phyloP scores from a whole-genome alignment of 2,797 vertebrate genomes.

The Phalanger gymnotis region DNA sequence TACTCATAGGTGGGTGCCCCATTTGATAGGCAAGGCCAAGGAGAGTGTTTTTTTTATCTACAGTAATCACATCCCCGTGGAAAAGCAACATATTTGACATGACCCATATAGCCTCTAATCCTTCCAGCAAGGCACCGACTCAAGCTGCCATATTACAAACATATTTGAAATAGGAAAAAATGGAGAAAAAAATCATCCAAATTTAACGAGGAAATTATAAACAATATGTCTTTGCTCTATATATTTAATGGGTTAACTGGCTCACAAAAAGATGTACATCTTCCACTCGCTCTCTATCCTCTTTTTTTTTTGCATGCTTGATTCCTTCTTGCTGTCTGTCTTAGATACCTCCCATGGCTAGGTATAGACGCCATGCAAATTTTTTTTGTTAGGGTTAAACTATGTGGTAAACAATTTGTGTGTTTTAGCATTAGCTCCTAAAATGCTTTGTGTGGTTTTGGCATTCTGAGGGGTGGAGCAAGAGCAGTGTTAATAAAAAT shows the following conservation, averaged over 20 bases:
- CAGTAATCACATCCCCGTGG: constrained; percentile 55
- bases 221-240: constrained; percentile 7
- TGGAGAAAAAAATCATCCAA: constrained; percentile 11
- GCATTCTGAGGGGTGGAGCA: constrained; percentile 39
- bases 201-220: constrained; percentile 27
- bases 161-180: background rate
- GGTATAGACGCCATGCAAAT: background rate
- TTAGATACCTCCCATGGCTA: constrained; percentile 5
- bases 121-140: constrained; percentile 52
- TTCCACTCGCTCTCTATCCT: constrained; percentile 15
- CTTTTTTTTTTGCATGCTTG: background rate
- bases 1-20: background rate
- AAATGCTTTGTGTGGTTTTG: background rate
- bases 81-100: background rate
- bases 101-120: constrained; percentile 39
- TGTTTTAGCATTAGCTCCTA: constrained; percentile 16
- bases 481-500: background rate
- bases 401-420: background rate
- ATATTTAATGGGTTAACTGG: constrained; percentile 53
- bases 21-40: constrained; percentile 46
- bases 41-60: constrained; percentile 48
- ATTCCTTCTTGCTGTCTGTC: constrained; percentile 24
- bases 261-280: constrained; percentile 54
- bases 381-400: constrained; percentile 41
- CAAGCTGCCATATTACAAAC: constrained; percentile 56